These are phyloP conservation scores for Mus pahari DNA, from an alignment of 2,113 vertebrate species.

Conservation along the genomic window DNA sequence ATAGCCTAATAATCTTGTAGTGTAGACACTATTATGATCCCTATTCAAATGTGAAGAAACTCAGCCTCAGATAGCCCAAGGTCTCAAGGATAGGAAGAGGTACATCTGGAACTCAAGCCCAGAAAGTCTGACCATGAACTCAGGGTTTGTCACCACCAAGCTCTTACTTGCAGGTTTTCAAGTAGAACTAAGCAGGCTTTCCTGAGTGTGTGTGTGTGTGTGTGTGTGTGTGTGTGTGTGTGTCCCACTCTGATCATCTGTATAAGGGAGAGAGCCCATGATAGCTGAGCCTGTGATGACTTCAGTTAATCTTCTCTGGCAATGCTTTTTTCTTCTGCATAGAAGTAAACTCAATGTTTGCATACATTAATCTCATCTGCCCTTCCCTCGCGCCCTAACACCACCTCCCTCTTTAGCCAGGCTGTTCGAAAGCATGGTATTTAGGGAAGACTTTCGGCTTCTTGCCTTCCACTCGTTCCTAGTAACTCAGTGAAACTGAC, in stretches of 20 bases:
- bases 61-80: background rate
- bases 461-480: background rate
- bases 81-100: too few relatives aligned
- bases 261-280: background rate
- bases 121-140: background rate
- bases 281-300: background rate
- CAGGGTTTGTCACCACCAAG: background rate
- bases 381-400: fast-evolving
- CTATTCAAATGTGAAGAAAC: background rate
- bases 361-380: background rate
- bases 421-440: background rate
- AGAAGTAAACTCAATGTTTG: background rate
- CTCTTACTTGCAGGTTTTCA: background rate
- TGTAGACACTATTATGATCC: background rate
- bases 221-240: too few relatives aligned
- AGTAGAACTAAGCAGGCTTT: background rate
- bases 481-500: background rate
- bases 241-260: background rate
- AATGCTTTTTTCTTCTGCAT: background rate
- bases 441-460: background rate
- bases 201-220: background rate
- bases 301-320: background rate
- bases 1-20: background rate
- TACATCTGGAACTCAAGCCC: background rate
- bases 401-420: background rate